Evolutionary conservation across 2,797 vertebrate genomes (phyloP), one percentile per base, ranked within the genome.

Genomic region (Cuculus canorus): DNA sequence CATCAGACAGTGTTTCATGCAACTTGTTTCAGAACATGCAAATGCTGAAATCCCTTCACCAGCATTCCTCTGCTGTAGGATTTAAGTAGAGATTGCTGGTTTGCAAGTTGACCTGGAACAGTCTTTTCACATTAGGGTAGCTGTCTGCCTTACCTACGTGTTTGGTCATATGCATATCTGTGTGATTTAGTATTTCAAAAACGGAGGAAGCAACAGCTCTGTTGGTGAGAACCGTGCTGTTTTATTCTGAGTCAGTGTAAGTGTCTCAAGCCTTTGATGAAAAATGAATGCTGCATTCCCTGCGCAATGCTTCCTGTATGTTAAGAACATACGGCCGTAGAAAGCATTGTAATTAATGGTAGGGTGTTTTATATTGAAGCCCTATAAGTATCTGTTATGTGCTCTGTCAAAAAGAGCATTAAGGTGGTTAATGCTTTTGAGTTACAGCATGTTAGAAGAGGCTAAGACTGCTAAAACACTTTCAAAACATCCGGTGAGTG

Each of bases 401-500:
- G 79, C 54, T 76, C 32, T 79, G 60, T 94, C 32, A 37, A 41
- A 94, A 92, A 63, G 19, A 66, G 68, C 84, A 45, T 60, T 88
- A 86, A 60, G 56, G 21, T 56, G 45, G 47, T 28, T 93, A 87
- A 64, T 73, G 60, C 63, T 89, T 63, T 56, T 68, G 54, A 73
- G 7, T 39, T 68, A 76, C 22, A 68, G 35, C 0, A 7, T 75
- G 48, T 93, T 92, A 91, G 72, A 73, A 80, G 85, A 75, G 59
- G 41, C 22, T 79, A 25, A 90, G 27, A 27, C 68, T 92, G 81
- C 86, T 88, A 84, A 92, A 93, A 80, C 59, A 71, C 88, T 65
- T 87, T 95, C 81, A 93, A 75, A 96, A 95, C 94, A 95, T 91
- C 94, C 28, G 82, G 85, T 93, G 86, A 96, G 76, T 77, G 86